Base-by-base conservation (phyloP, 1,140 invertebrate species). In the Semibalanus balanoides region DNA sequence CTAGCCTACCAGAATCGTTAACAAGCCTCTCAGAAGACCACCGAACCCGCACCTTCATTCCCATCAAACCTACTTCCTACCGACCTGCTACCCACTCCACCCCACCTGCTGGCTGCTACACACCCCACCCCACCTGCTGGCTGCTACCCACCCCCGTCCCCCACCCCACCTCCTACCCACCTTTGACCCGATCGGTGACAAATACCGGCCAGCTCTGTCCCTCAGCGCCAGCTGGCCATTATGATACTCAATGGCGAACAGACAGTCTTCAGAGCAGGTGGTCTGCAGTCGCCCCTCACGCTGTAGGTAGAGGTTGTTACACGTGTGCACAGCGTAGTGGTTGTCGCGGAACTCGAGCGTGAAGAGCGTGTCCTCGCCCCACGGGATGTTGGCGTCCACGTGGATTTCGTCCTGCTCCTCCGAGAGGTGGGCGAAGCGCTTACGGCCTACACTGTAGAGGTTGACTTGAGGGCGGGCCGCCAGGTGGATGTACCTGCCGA, bases 311-410 rank as follows among this genome's bases (percentile, higher is more conserved):
- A 95, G 95, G 85, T 97, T 96, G 84, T 98, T 97, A 87, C 93
- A 96, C 29, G 96, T 96, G 85, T 97, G 94, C 80, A 99, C 88
- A 27, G 95, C 94, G 85, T 98, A 98, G 82, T 95, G 93, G 64
- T 92, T 91, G 78, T 94, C 91, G 11, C 93, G 88, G 86, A 96
- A 97, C 86, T 98, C 96, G 73, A 99, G 86, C 7, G 96, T 97
- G 84, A 99, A 96, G 0, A 98, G 89, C 3, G 95, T 95, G 83
- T 98, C 95, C 82, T 96, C 92, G 73, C 96, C 96, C 97, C 97
- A 99, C 7, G 96, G 95, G 81, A 97, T 94, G 82, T 96, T 94
- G 71, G 95, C 94, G 83, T 97, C 94, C 74, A 97, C 94, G 85
- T 97, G 93, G 81, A 99, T 95, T 84, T 97, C 95, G 81, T 96